Percentiles rank a stretch among this genome's conserved stretches.
These are phyloP conservation scores for Hafferia zeledoni DNA, from an alignment of 2,797 vertebrate species.

Conservation along the genomic window DNA sequence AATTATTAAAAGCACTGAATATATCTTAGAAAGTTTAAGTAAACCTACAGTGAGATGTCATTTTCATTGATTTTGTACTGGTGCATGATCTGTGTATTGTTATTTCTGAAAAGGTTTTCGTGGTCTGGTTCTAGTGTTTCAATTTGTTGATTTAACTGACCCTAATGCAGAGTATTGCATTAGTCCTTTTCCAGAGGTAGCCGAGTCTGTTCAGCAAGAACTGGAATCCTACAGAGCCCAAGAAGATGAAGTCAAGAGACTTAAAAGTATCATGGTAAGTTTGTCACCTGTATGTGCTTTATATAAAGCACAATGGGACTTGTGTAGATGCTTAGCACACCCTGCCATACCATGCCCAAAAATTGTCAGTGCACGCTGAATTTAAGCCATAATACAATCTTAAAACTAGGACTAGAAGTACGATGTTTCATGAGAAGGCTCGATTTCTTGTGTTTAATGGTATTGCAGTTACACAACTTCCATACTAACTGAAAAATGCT, in stretches of 20 bases:
- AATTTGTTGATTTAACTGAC: background rate
- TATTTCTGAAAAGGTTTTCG: background rate
- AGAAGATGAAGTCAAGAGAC: conserved; percentile 95
- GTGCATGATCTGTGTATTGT: background rate
- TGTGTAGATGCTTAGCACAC: background rate
- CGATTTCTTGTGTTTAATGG: background rate
- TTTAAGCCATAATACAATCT: background rate
- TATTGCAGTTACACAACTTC: background rate
- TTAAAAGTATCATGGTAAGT: conserved; percentile 97
- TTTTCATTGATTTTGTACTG: background rate
- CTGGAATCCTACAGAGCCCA: conserved; percentile 94
- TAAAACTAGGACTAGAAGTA: background rate
- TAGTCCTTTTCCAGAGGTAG: conserved; percentile 97
- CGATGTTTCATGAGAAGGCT: background rate
- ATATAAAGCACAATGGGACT: background rate
- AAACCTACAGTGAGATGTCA: background rate
- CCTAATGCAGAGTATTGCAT: conserved; percentile 50
- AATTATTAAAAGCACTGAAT: background rate
- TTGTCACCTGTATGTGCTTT: background rate
- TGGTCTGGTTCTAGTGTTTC: background rate
- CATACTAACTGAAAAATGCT: background rate
- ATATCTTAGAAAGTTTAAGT: background rate
- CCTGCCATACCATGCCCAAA: accelerated
- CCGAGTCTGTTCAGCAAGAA: conserved; percentile 95
- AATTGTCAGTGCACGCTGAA: background rate